These are phyloP conservation scores for Aulostomus chinensis DNA, from an alignment of 2,797 vertebrate genomes.

Conservation along the genomic window DNA sequence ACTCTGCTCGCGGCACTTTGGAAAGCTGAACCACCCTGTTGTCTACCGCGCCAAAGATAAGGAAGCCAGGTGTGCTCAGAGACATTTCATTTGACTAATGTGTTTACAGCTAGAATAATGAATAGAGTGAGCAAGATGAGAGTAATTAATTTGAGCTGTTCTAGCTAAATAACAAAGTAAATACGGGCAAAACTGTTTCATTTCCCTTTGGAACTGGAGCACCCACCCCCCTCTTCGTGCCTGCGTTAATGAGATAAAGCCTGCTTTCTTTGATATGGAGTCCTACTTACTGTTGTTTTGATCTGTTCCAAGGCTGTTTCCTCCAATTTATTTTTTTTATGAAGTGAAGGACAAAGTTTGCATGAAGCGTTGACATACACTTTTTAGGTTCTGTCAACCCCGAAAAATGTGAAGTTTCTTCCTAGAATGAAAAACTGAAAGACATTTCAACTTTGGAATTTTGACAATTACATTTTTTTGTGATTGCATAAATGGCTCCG, in stretches of 20 bases:
- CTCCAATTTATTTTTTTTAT: conserved; percentile 28
- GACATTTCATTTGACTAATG: conserved; percentile 74
- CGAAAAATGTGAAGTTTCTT: too few relatives aligned
- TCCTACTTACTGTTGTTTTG: conserved; percentile 66
- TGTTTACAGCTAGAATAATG: conserved; percentile 72
- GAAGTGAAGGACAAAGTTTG: conserved; percentile 25
- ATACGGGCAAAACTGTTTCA: conserved; percentile 76
- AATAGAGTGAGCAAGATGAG: conserved; percentile 65
- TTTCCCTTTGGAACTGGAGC: conserved; percentile 64
- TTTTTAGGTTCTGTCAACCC: too few relatives aligned
- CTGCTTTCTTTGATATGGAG: conserved; percentile 65
- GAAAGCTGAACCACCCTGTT: conserved; percentile 27
- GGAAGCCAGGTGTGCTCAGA: conserved; percentile 69
- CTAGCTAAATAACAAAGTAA: conserved; percentile 80
- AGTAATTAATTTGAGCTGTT: conserved; percentile 75
- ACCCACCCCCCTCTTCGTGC: conserved; percentile 15
- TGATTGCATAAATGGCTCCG: too few relatives aligned
- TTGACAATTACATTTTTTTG: too few relatives aligned
- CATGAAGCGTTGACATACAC: conserved; percentile 7
- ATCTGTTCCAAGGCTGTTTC: conserved; percentile 64
- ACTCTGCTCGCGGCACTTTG: conserved; percentile 36
- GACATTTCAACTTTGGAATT: too few relatives aligned
- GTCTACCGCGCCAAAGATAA: conserved; percentile 46
- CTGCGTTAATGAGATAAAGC: conserved; percentile 74
- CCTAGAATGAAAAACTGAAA: too few relatives aligned